These are phyloP conservation scores for Pheosia tremula DNA, from an alignment of 2,888 invertebrate species.

Conservation along the genomic window DNA sequence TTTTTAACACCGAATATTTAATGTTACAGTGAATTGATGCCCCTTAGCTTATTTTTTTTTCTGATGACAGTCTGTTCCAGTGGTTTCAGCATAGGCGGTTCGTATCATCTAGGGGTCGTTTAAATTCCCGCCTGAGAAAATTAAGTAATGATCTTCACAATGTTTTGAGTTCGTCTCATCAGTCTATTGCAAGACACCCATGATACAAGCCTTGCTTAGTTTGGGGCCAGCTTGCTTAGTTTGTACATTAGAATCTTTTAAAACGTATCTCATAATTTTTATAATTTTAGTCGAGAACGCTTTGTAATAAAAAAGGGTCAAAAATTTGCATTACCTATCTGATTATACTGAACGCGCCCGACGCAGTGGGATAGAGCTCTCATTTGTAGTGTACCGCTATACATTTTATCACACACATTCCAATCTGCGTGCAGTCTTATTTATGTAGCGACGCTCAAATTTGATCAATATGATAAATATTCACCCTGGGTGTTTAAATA, in stretches of 20 bases:
- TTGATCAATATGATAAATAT: conserved; percentile 60
- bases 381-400: conserved; percentile 68
- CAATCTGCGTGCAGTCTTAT: conserved; percentile 66
- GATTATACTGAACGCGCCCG: conserved; percentile 38
- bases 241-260: no score
- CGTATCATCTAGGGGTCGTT: no score
- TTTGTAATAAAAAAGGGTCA: conserved; percentile 23
- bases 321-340: conserved; percentile 58
- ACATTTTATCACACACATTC: conserved; percentile 66
- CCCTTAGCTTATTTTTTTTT: no score
- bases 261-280: not conserved
- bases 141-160: no score
- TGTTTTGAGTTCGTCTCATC: no score
- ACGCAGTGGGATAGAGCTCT: conserved; percentile 66
- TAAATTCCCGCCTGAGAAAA: no score
- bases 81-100: no score
- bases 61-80: no score
- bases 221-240: no score
- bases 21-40: no score
- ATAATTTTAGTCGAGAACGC: not conserved
- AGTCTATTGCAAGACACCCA: no score
- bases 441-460: conserved; percentile 63
- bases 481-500: conserved; percentile 56
- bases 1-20: not conserved
- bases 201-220: no score